A percentile compares a stretch with the other conserved stretches of the same genome.
Conservation (phyloP, 2,888 invertebrate species). For the Drosophila meridiana region DNA sequence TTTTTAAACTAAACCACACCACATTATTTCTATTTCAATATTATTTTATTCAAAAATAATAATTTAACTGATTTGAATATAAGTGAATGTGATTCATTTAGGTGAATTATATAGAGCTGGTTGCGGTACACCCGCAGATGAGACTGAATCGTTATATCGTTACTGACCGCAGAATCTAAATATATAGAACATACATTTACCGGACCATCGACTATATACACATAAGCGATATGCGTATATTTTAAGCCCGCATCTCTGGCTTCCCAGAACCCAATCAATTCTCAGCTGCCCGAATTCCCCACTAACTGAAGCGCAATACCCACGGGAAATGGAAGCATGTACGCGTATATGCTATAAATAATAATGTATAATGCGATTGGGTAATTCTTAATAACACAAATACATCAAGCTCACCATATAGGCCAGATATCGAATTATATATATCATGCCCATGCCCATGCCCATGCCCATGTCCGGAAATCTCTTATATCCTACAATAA, state of each 20-base stretch:
- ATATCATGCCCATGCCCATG: background rate
- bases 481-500: slow-evolving; percentile 2
- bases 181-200: background rate
- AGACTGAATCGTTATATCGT: slow-evolving; percentile 6
- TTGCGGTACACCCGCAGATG: slow-evolving; percentile 36
- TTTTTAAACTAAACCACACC: no score
- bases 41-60: background rate
- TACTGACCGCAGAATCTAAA: slow-evolving; percentile 34
- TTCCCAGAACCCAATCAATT: slow-evolving; percentile 23
- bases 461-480: slow-evolving; percentile 27
- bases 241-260: slow-evolving; percentile 38
- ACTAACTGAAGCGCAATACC: slow-evolving; percentile 8
- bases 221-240: background rate
- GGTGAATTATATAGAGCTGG: background rate
- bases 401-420: slow-evolving; percentile 3
- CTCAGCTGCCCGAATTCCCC: slow-evolving; percentile 17
- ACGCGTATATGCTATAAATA: background rate
- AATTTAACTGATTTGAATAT: background rate
- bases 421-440: background rate
- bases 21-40: background rate
- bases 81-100: slow-evolving; percentile 3
- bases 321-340: slow-evolving; percentile 6
- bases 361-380: slow-evolving; percentile 29
- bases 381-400: slow-evolving; percentile 13
- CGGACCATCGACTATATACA: slow-evolving; percentile 15